Evolutionary conservation across 2,888 invertebrate genomes (phyloP).

Genomic region (Biston stratarius): DNA sequence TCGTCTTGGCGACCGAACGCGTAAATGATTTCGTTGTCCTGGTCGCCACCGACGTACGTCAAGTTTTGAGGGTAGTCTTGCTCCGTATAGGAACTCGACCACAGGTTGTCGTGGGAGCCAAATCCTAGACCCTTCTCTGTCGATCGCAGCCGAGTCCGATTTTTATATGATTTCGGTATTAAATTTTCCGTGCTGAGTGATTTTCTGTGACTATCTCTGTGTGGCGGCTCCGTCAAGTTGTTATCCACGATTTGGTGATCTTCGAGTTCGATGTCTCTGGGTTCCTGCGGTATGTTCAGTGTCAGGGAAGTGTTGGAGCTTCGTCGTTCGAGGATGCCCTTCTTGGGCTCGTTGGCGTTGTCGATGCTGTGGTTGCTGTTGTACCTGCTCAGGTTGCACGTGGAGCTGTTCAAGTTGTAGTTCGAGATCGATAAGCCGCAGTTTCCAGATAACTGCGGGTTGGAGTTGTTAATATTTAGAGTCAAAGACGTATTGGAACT

Average conservation of each 20-base stretch:
- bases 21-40: conserved; percentile 82
- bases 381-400: conserved; percentile 79
- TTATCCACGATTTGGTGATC: conserved; percentile 67
- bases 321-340: conserved; percentile 90
- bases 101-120: conserved; percentile 83
- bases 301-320: conserved; percentile 94
- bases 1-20: conserved; percentile 79
- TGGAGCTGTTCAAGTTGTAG: conserved; percentile 82
- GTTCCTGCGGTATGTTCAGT: conserved; percentile 83
- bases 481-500: conserved; percentile 97
- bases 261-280: conserved; percentile 79
- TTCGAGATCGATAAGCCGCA: conserved; percentile 81
- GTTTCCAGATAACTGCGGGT: conserved; percentile 79
- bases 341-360: conserved; percentile 72
- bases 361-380: conserved; percentile 83
- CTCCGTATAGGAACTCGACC: conserved; percentile 78
- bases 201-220: conserved; percentile 81
- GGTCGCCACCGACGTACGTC: conserved; percentile 80
- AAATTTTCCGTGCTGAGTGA: conserved; percentile 88
- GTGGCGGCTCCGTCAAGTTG: conserved; percentile 71
- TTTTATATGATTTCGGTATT: conserved; percentile 81
- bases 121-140: conserved; percentile 69
- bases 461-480: conserved; percentile 87
- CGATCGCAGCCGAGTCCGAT: conserved; percentile 66
- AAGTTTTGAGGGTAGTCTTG: conserved; percentile 72